A percentile compares a stretch with the other conserved stretches of the same genome.
These are phyloP conservation scores for Andrena praecox DNA, from an alignment of 2,888 invertebrate genomes.

Conservation along the genomic window DNA sequence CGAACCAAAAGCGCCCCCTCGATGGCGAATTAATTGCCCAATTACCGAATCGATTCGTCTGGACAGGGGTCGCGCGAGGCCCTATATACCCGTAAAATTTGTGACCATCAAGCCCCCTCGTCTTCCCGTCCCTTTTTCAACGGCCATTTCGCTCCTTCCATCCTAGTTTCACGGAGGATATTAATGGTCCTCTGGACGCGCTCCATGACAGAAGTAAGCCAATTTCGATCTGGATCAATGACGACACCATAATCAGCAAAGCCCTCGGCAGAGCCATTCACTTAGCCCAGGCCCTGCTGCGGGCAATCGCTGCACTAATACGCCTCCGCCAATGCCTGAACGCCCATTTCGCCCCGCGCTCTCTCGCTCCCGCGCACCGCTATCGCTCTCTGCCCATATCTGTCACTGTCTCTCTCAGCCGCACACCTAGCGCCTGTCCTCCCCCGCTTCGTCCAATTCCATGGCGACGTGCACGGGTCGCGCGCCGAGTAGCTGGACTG, in stretches of 20 bases:
- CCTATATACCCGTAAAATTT: slow-evolving; percentile 52
- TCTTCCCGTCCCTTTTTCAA: background rate
- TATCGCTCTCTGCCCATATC: slow-evolving; percentile 13
- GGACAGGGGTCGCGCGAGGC: slow-evolving; percentile 16
- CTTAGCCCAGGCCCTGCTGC: slow-evolving; percentile 71
- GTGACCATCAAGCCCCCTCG: slow-evolving; percentile 12
- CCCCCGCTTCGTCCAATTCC: slow-evolving; percentile 19
- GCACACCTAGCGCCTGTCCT: background rate
- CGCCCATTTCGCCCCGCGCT: slow-evolving; percentile 19
- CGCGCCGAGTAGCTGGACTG: slow-evolving; percentile 15
- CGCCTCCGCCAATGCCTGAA: slow-evolving; percentile 50
- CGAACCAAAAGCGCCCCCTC: too few species aligned
- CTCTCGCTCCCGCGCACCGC: slow-evolving; percentile 2
- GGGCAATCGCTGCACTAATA: slow-evolving; percentile 69
- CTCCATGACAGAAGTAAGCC: slow-evolving; percentile 77
- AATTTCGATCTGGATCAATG: slow-evolving; percentile 81
- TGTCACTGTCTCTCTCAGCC: slow-evolving; percentile 17
- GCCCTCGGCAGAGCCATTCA: slow-evolving; percentile 77
- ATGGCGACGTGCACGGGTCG: slow-evolving; percentile 2
- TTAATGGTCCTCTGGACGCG: slow-evolving; percentile 78
- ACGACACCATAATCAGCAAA: slow-evolving; percentile 79
- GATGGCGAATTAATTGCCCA: slow-evolving; percentile 4
- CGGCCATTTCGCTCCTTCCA: slow-evolving; percentile 23
- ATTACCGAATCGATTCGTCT: slow-evolving; percentile 41
- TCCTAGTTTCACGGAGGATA: slow-evolving; percentile 66